Base-by-base conservation (phyloP, 2,113 vertebrate species). In the Prunella fulvescens region DNA sequence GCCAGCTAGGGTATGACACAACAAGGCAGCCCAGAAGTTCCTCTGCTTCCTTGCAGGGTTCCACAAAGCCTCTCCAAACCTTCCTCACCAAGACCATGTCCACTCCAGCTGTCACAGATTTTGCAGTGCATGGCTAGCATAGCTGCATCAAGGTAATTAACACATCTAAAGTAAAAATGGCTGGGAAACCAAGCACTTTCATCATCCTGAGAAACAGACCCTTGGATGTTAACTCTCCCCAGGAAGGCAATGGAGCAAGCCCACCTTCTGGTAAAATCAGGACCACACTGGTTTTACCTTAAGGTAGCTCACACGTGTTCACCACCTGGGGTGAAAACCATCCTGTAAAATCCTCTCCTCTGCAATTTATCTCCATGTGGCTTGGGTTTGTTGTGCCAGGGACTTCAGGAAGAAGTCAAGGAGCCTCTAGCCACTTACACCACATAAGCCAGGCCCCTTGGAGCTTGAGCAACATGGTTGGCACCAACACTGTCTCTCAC, bases 171-270 rank as follows among this genome's bases (percentile, higher is more conserved):
- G 16, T 66, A 66, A 82, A 74, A 94, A 70, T 50, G 48, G 10
- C 25, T 73, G 33, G 47, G 80, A 95, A 94, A 44, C 37, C 29
- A 90, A 86, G 71, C 54, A 51, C 24, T 93, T 78, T 8, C 35
- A 62, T 53, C 12, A 2, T 14, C 17, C 39, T n/a, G 60, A 14
- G 3, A 80, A 90, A 90, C 25, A 70, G 44, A 20, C 20, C 29
- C 58, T 64, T 1, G 0, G 29, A 35, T 0, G 0, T 71, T 71
- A 91, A 56, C 12, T 48, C 37, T 69, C 37, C 2, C 1, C 3
- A 2, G n/a, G 33, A 88, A 73, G 14, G 26, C 39, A 72, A 7
- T 4, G 14, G 60, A 84, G 17, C 25, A 83, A 93, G 23, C 5
- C 6, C 48, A 67, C 20, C 39, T 84, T 77, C 39, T 16, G 26